Conservation (phyloP, 2,888 invertebrate species). For the Melangyna quadrimaculata region DNA sequence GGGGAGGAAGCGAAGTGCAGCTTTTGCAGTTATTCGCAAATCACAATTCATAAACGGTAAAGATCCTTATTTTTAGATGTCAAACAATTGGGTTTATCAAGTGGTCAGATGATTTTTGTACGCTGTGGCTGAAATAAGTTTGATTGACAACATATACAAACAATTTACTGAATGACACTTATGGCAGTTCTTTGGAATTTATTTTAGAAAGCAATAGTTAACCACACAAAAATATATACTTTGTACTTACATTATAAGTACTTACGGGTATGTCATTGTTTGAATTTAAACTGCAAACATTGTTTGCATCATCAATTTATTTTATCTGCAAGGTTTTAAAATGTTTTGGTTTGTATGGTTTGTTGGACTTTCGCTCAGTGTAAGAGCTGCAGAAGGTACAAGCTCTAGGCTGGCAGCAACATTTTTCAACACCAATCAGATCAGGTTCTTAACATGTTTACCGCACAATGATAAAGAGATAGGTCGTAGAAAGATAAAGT, state of each 20-base stretch:
- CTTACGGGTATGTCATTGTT: background rate
- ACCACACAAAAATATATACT: background rate
- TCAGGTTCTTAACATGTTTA: no score
- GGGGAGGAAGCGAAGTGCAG: conserved; percentile 35
- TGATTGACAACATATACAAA: conserved; percentile 64
- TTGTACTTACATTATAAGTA: no score
- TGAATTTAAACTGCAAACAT: background rate
- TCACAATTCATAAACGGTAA: conserved; percentile 7
- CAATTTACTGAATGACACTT: conserved; percentile 61
- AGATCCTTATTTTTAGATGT: conserved; percentile 27
- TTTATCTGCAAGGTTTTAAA: no score
- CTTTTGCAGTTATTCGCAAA: conserved; percentile 19
- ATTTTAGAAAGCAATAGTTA: background rate
- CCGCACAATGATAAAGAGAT: no score
- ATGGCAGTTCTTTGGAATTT: background rate
- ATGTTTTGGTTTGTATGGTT: no score
- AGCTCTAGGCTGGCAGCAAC: no score
- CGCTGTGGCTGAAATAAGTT: conserved; percentile 46
- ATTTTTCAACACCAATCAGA: no score
- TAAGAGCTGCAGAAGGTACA: no score
- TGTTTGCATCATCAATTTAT: background rate
- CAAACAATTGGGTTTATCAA: conserved; percentile 53
- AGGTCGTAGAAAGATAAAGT: no score
- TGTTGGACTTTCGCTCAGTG: no score
- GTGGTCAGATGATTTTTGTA: conserved; percentile 32